phyloP scores from a whole-genome alignment of 2,888 invertebrate species.

The Leptinotarsa haldemani region DNA sequence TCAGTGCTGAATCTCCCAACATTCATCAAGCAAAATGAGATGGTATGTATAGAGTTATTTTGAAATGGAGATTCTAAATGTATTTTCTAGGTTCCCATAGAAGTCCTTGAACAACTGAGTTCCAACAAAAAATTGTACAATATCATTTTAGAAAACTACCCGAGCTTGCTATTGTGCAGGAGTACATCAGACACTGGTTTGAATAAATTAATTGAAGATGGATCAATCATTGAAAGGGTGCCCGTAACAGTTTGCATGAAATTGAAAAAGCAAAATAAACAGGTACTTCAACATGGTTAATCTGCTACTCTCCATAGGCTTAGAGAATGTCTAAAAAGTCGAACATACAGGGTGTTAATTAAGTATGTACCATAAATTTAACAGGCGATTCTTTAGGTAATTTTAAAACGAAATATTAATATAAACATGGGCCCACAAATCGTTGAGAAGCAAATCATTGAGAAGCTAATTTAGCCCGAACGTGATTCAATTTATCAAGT shows the following conservation, averaged over 20 bases:
- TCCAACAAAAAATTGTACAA: conserved; percentile 76
- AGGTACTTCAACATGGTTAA: conserved; percentile 62
- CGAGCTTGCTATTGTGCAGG: conserved; percentile 73
- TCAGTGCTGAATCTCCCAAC: conserved; percentile 83
- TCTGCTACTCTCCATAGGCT: neutral
- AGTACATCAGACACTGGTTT: conserved; percentile 75
- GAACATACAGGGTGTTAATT: too few relatives aligned
- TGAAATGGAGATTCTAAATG: neutral
- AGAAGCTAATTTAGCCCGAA: too few relatives aligned
- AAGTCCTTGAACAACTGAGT: conserved; percentile 73
- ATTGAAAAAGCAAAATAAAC: conserved; percentile 61
- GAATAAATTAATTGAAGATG: conserved; percentile 61
- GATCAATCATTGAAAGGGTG: conserved; percentile 60
- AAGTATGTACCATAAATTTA: too few relatives aligned
- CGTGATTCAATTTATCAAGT: too few relatives aligned
- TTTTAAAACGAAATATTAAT: too few relatives aligned
- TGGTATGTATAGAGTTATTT: conserved; percentile 65
- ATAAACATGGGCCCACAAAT: too few relatives aligned
- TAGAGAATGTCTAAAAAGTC: too few relatives aligned
- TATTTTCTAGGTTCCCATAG: conserved; percentile 70
- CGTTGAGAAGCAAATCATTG: too few relatives aligned
- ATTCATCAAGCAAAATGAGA: conserved; percentile 76
- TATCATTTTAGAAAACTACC: conserved; percentile 79
- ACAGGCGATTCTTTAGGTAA: too few relatives aligned
- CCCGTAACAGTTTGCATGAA: conserved; percentile 75